Conservation (phyloP, 2,797 vertebrate genomes). For the Pogonophryne albipinna region DNA sequence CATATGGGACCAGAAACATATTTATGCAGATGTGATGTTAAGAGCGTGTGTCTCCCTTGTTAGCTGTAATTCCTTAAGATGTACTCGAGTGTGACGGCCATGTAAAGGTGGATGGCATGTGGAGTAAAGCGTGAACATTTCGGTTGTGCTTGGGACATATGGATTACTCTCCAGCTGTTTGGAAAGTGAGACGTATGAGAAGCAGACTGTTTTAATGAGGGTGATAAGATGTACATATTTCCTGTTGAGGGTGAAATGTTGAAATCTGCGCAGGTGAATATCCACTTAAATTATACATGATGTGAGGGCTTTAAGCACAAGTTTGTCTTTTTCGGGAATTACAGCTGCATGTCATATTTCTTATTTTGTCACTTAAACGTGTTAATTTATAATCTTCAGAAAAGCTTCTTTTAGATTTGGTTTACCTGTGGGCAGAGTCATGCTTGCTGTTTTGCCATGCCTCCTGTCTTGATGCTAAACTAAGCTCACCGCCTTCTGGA, state of each 20-base stretch:
- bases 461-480: not conserved
- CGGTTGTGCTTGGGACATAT: not conserved
- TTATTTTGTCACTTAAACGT: not conserved
- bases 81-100: not conserved
- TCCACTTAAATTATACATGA: not conserved
- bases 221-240: not conserved
- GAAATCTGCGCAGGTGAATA: not conserved
- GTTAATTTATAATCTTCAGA: not conserved
- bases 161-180: not conserved
- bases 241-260: not conserved
- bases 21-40: conserved; percentile 34
- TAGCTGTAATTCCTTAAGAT: not conserved
- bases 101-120: conserved; percentile 1
- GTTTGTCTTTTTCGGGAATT: not conserved
- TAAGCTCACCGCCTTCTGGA: not conserved
- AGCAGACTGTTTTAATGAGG: not conserved
- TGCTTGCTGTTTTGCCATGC: no score
- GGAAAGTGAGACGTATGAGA: not conserved
- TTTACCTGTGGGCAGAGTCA: not conserved
- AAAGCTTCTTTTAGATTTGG: not conserved
- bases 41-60: conserved; percentile 19
- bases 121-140: not conserved
- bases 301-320: not conserved
- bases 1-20: not conserved
- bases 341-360: not conserved